A percentile compares a stretch with the other conserved stretches of the same genome.
Evolutionary conservation across 2,888 invertebrate genomes (phyloP).

Genomic region (Pachymerium ferrugineum): DNA sequence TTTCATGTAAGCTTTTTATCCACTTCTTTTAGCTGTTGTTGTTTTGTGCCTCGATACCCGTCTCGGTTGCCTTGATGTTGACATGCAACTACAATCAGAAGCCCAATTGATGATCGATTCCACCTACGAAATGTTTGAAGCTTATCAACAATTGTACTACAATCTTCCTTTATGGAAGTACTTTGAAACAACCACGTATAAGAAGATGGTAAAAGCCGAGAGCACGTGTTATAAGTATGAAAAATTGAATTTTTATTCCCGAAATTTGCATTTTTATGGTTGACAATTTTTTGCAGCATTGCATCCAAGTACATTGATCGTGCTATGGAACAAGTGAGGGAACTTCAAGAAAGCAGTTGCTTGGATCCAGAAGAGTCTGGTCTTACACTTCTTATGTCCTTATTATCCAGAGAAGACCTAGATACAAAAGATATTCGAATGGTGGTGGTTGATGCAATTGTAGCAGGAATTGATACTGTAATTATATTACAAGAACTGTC

Average conservation of each 20-base stretch:
- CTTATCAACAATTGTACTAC: conserved; percentile 43
- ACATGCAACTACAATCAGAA: conserved; percentile 38
- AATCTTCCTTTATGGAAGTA: conserved; percentile 44
- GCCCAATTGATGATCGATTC: conserved; percentile 43
- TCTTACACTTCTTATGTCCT: conserved; percentile 37
- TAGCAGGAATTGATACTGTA: conserved; percentile 42
- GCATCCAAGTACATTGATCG: conserved; percentile 37
- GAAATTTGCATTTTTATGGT: neutral
- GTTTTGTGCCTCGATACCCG: conserved; percentile 45
- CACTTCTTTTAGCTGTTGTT: conserved; percentile 42
- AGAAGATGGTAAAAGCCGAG: conserved; percentile 39
- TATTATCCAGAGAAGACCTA: conserved; percentile 36
- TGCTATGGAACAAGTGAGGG: conserved; percentile 28
- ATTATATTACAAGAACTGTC: too few relatives aligned
- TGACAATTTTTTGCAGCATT: conserved; percentile 31
- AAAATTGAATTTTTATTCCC: neutral
- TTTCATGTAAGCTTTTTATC: too few relatives aligned
- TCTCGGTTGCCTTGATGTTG: conserved; percentile 42
- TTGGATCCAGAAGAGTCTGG: conserved; percentile 32
- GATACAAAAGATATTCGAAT: conserved; percentile 38
- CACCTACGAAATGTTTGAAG: conserved; percentile 42
- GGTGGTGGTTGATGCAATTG: conserved; percentile 41
- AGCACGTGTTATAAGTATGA: conserved; percentile 39
- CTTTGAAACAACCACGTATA: conserved; percentile 39
- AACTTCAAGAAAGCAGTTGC: conserved; percentile 27